A percentile compares a stretch with the other conserved stretches of the same genome.
Conservation (phyloP, 1,140 invertebrate species). For the Calliphora vicina region DNA sequence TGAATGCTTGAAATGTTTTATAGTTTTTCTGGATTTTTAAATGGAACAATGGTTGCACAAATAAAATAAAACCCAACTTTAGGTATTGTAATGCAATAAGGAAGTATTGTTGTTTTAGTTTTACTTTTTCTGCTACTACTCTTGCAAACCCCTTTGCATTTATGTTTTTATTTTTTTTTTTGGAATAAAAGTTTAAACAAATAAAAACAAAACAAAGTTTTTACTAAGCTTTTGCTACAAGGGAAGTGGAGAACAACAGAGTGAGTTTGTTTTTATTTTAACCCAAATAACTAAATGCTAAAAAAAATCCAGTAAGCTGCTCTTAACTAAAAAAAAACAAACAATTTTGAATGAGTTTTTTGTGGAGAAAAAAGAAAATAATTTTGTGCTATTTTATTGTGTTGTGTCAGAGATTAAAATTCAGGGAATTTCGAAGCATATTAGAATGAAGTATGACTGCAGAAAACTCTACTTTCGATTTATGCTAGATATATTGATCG, state of each 20-base stretch:
- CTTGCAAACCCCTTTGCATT: background rate
- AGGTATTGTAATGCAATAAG: conserved; percentile 27
- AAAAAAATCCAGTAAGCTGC: background rate
- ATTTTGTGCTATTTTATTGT: no score
- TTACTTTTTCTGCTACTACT: background rate
- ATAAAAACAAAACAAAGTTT: background rate
- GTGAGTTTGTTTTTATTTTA: background rate
- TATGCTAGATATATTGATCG: no score
- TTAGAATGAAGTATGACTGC: no score
- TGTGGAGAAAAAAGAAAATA: no score
- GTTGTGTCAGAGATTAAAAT: no score
- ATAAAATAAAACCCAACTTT: background rate
- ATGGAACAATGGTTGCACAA: background rate
- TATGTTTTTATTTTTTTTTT: background rate
- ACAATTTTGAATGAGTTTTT: no score
- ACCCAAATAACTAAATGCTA: background rate
- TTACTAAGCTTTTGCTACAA: background rate
- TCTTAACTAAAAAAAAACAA: no score
- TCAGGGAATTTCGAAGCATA: no score
- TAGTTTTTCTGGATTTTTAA: background rate
- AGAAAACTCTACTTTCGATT: no score
- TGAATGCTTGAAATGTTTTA: background rate
- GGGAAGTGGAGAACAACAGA: background rate
- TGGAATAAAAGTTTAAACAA: background rate
- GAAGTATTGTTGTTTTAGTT: conserved; percentile 20